phyloP scores from a whole-genome alignment of 2,113 vertebrate species.

The Peromyscus maniculatus region DNA sequence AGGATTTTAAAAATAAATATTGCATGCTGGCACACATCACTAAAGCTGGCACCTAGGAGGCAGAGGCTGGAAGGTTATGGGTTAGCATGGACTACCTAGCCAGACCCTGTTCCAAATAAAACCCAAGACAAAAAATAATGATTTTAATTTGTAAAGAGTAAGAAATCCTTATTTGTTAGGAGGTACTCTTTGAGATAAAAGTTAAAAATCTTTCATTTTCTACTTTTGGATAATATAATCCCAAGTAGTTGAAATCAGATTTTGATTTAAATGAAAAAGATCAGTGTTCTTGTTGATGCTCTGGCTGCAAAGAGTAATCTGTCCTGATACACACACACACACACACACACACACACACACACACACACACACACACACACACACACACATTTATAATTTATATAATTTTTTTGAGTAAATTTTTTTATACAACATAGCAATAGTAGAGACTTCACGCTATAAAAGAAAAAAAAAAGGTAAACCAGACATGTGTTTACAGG shows the following conservation, averaged over 20 bases:
- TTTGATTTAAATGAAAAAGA: conserved; percentile 30
- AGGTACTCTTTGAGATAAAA: conserved; percentile 25
- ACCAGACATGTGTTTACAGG: not conserved
- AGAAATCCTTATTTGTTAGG: conserved; percentile 11
- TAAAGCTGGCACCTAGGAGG: not conserved
- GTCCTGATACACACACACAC: too few relatives aligned
- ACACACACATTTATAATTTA: too few relatives aligned
- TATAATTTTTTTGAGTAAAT: not conserved
- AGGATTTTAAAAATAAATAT: conserved; percentile 48
- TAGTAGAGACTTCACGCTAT: not conserved
- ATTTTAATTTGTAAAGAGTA: not conserved
- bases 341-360: too few relatives aligned
- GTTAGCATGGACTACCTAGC: too few relatives aligned
- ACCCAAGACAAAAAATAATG: not conserved
- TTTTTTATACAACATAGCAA: not conserved
- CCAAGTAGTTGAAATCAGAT: not conserved
- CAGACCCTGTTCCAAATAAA: not conserved
- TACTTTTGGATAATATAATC: not conserved
- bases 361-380: too few relatives aligned
- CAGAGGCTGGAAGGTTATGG: not conserved
- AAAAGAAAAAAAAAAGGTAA: not conserved
- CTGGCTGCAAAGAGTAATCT: not conserved
- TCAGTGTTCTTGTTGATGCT: not conserved
- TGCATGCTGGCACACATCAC: not conserved
- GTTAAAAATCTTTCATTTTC: conserved; percentile 27